Evolutionary conservation across 2,888 invertebrate genomes (phyloP).

Genomic region (Fissipunctia ypsillon): DNA sequence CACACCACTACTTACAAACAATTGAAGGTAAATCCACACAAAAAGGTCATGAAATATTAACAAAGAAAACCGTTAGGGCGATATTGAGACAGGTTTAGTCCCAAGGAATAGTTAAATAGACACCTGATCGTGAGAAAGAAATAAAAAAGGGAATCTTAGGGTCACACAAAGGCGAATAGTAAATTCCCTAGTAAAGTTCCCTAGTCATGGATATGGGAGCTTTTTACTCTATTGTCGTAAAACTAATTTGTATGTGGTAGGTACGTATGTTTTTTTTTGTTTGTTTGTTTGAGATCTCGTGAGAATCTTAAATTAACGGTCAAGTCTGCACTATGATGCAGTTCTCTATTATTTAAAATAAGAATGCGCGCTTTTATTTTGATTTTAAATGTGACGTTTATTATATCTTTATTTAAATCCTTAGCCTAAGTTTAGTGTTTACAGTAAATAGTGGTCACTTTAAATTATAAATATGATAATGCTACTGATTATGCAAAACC

Average conservation of each 20-base stretch:
- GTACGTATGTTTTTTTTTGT: slow-evolving; percentile 50
- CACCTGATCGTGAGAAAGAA: slow-evolving; percentile 85
- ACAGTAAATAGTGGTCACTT: not conserved
- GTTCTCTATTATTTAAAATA: slow-evolving; percentile 49
- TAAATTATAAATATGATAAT: not conserved
- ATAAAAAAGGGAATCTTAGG: slow-evolving; percentile 69
- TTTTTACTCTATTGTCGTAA: slow-evolving; percentile 63
- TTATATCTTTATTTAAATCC: slow-evolving; percentile 13
- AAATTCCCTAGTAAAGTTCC: slow-evolving; percentile 67
- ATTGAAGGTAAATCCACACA: slow-evolving; percentile 68
- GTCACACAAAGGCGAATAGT: slow-evolving; percentile 64
- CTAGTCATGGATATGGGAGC: slow-evolving; percentile 56
- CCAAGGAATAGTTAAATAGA: slow-evolving; percentile 74
- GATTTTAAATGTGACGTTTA: slow-evolving; percentile 5
- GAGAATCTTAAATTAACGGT: slow-evolving; percentile 67
- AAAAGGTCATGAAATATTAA: slow-evolving; percentile 72
- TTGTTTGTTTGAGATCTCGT: slow-evolving; percentile 66
- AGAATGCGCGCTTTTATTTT: slow-evolving; percentile 27
- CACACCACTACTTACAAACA: slow-evolving; percentile 67
- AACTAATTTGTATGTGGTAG: slow-evolving; percentile 71
- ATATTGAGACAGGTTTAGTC: slow-evolving; percentile 80
- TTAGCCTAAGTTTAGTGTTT: not conserved
- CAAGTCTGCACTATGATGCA: slow-evolving; percentile 48
- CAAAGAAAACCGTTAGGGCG: slow-evolving; percentile 80
- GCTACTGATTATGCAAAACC: slow-evolving; percentile 4